Conservation (phyloP, 2,888 invertebrate genomes). For the Patella depressa region DNA sequence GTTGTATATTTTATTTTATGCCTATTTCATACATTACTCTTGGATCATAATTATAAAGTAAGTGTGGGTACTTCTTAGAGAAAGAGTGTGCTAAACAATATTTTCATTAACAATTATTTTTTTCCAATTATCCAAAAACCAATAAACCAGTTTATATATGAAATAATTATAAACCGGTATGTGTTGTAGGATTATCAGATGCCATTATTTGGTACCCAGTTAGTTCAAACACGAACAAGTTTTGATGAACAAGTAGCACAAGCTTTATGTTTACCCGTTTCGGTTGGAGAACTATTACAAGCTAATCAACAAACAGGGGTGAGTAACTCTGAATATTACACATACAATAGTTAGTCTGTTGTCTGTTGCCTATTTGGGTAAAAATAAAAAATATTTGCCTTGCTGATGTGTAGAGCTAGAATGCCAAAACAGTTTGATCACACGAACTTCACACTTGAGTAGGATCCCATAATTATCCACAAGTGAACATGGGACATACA, state of each 20-base stretch:
- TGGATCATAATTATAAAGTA: too few species aligned
- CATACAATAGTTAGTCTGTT: too few species aligned
- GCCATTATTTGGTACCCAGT: conserved; percentile 72
- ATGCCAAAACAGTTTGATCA: too few species aligned
- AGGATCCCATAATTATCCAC: not conserved
- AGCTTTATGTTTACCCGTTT: conserved; percentile 95
- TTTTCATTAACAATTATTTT: conserved; percentile 7
- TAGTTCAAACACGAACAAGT: conserved; percentile 64
- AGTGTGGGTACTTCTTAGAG: too few species aligned
- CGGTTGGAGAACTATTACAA: conserved; percentile 91
- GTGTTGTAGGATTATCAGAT: conserved; percentile 73
- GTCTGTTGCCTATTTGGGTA: too few species aligned
- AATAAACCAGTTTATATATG: not conserved
- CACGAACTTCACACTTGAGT: not conserved
- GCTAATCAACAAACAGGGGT: conserved; percentile 58
- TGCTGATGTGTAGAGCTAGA: too few species aligned
- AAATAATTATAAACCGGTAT: not conserved
- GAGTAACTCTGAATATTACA: conserved; percentile 24
- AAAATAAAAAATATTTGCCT: too few species aligned
- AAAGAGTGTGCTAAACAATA: too few species aligned
- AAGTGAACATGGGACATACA: not conserved
- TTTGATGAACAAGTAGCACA: conserved; percentile 78
- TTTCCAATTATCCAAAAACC: conserved; percentile 11
- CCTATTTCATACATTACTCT: too few species aligned
- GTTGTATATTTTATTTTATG: too few species aligned